These are phyloP conservation scores for Platysternon megacephalum DNA, from an alignment of 2,113 vertebrate species.

Conservation along the genomic window DNA sequence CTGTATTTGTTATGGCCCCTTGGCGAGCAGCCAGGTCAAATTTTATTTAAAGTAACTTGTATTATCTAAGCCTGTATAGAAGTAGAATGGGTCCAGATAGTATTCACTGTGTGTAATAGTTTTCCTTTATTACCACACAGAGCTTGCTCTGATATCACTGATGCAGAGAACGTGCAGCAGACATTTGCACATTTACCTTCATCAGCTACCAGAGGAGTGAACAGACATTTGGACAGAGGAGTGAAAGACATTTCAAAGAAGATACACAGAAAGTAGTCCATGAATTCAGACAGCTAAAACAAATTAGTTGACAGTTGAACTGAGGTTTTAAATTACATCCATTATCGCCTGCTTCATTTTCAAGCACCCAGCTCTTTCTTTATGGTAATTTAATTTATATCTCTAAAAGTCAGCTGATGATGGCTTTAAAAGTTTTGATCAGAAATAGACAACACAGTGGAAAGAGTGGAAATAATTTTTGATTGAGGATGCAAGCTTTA, in stretches of 20 bases:
- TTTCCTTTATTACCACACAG: background rate
- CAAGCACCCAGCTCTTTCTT: background rate
- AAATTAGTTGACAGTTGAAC: background rate
- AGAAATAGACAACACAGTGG: background rate
- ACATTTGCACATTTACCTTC: background rate
- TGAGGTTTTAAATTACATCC: background rate
- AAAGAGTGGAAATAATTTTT: background rate
- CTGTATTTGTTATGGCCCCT: background rate
- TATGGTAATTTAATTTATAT: background rate
- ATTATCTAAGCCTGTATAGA: background rate
- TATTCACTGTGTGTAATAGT: background rate
- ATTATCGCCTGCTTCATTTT: accelerated
- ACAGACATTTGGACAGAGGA: background rate
- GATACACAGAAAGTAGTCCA: background rate
- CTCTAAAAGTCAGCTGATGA: background rate
- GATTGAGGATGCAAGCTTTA: background rate
- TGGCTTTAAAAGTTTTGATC: background rate
- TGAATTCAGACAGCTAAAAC: background rate
- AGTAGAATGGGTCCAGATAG: background rate
- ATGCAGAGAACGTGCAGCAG: background rate
- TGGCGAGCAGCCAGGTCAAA: background rate
- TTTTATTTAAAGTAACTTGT: background rate
- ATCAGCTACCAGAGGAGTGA: background rate
- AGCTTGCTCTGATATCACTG: background rate
- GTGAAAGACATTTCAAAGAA: background rate